These are phyloP conservation scores for Cavia porcellus DNA, from an alignment of 2,113 vertebrate genomes.

Conservation along the genomic window DNA sequence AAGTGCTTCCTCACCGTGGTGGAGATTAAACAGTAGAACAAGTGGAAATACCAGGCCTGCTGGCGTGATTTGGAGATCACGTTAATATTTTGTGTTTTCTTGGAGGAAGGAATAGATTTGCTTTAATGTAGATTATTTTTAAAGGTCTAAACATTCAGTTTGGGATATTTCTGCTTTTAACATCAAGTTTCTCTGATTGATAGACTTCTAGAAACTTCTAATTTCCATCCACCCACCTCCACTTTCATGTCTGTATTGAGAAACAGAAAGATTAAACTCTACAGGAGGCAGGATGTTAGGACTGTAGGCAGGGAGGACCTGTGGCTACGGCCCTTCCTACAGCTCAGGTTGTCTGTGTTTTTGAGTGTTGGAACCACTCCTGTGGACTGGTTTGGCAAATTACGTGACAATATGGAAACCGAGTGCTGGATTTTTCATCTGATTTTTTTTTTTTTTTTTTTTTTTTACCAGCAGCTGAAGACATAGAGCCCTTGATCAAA, in stretches of 20 bases:
- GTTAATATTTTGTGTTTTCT: constrained; percentile 85
- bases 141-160: constrained; percentile 81
- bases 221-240: neutral
- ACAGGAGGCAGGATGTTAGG: constrained; percentile 58
- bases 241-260: constrained; percentile 27
- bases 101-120: constrained; percentile 79
- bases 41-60: constrained; percentile 88
- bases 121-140: constrained; percentile 76
- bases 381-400: neutral
- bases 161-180: constrained; percentile 80
- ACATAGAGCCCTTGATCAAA: neutral
- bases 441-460: constrained; percentile 42
- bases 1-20: constrained; percentile 86
- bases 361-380: neutral
- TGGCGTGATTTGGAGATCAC: constrained; percentile 81
- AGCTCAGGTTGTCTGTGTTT: neutral
- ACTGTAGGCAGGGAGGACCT: constrained; percentile 62
- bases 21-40: constrained; percentile 87
- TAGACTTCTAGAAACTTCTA: constrained; percentile 78
- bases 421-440: neutral
- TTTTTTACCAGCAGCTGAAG: neutral
- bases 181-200: constrained; percentile 67
- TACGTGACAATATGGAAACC: constrained; percentile 57
- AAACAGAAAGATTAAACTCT: constrained; percentile 44
- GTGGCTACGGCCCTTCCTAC: constrained; percentile 3